Evolutionary conservation across 2,113 vertebrate species (phyloP), one percentile per base, ranked within the genome.

Genomic region (Pachyramphus minor): DNA sequence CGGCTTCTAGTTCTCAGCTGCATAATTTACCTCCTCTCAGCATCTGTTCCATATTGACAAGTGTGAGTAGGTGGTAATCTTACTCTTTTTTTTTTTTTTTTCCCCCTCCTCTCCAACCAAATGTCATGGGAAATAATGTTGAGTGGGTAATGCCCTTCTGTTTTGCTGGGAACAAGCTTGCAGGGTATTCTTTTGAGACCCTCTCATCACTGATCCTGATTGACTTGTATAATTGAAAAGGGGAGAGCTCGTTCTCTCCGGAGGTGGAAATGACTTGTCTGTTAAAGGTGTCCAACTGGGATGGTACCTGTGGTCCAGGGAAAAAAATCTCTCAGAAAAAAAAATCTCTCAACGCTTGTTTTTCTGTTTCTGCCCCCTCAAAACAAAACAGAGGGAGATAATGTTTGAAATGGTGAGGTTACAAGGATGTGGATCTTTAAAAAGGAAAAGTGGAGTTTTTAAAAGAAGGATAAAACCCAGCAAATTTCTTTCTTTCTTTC

Each of bases 91-190:
- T 33, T 49, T 33, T 20, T 55, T 21, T 33, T 24, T 24, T 22
- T 93, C 79, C 56, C 14, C 63, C 35, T 80, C 72, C 49, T 96
- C 79, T 94, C 94, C 49, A 95, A 87, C 84, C 96, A 97, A 96
- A 97, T 97, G 95, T 88, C 94, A 95, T 75, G 79, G 96, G 92
- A 95, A 96, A 88, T 94, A 94, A 93, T 23, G 81, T 82, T 93
- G 94, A 97, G 90, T 94, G 83, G 93, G 93, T 95, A 94, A 94
- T 93, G 82, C 86, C 91, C 93, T 97, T 93, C 93, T 96, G 93
- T 96, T 95, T 95, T 67, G 93, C 76, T 95, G 75, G 60, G 90
- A 97, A 87, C 92, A 91, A 77, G 77, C 95, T 92, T 39, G 6
- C 78, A 92, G 86, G 79, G 45, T 71, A 93, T 87, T 92, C 79